A percentile compares a stretch with the other conserved stretches of the same genome.
These are phyloP conservation scores for Pseudomyrmex flavicornis DNA, from an alignment of 1,140 invertebrate species.

Conservation along the genomic window DNA sequence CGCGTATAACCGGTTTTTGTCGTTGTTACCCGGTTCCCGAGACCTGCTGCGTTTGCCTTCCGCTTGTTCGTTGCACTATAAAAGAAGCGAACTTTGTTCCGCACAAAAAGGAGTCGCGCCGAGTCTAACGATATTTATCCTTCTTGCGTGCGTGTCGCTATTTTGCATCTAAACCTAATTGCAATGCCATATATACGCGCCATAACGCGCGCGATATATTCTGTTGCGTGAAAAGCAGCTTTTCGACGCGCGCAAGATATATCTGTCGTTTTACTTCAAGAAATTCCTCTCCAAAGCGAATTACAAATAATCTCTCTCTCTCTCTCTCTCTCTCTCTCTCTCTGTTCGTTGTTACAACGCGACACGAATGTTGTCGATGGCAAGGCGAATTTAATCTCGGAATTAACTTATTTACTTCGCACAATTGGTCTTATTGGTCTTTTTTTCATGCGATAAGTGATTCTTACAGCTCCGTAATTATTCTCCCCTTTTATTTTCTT, in stretches of 20 bases:
- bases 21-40: background rate
- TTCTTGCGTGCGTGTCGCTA: background rate
- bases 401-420: slow-evolving; percentile 21
- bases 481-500: slow-evolving; percentile 18
- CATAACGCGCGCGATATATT: slow-evolving; percentile 1
- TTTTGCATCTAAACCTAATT: slow-evolving; percentile 27
- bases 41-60: slow-evolving; percentile 3
- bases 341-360: background rate
- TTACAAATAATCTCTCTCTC: background rate
- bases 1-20: slow-evolving; percentile 16
- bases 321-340: too few relatives aligned
- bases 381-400: background rate
- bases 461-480: background rate
- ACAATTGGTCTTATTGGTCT: slow-evolving; percentile 15
- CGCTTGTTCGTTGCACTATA: slow-evolving; percentile 4
- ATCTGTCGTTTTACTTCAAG: background rate
- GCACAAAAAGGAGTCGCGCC: background rate
- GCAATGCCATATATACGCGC: slow-evolving; percentile 1
- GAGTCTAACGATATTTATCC: slow-evolving; percentile 32
- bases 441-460: background rate
- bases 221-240: background rate
- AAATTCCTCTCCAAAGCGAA: background rate
- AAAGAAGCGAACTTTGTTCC: slow-evolving; percentile 46
- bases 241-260: background rate
- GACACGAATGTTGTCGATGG: slow-evolving; percentile 15